phyloP scores from a whole-genome alignment of 2,888 invertebrate genomes.

The Rambutsinella grinnellia region DNA sequence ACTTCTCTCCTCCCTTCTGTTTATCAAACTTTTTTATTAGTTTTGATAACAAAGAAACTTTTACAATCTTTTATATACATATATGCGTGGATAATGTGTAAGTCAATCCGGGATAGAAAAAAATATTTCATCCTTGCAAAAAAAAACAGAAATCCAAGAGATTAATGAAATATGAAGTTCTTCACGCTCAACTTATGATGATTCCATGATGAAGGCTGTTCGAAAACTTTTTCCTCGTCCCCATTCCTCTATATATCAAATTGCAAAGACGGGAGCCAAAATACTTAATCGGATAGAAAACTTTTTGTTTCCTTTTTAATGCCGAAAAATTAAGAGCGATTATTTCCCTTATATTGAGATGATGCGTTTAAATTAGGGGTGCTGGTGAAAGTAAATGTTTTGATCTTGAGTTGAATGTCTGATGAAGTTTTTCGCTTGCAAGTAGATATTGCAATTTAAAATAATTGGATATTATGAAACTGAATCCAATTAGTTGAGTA shows the following conservation, averaged over 20 bases:
- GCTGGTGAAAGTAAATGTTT: no score
- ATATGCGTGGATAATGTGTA: neutral
- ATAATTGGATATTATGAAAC: no score
- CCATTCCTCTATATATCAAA: neutral
- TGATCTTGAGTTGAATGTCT: no score
- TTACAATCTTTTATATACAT: no score
- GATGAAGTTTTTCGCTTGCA: no score
- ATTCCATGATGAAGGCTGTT: slow-evolving; percentile 75
- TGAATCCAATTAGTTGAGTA: no score
- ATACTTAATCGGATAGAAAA: neutral
- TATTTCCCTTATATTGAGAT: no score
- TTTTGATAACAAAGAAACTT: neutral
- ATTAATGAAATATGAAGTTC: slow-evolving; percentile 38
- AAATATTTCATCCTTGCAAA: slow-evolving; percentile 12
- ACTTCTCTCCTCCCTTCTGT: neutral
- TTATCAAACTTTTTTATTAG: neutral
- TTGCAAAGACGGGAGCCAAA: neutral
- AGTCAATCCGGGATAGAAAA: neutral
- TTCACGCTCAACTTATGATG: slow-evolving; percentile 40
- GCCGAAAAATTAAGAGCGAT: neutral
- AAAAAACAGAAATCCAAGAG: slow-evolving; percentile 7
- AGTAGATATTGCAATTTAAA: no score
- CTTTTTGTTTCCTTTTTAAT: neutral
- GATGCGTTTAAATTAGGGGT: no score
- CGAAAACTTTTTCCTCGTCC: slow-evolving; percentile 75